phyloP scores from a whole-genome alignment of 2,888 invertebrate species.

The Eumacrocentrus americanus region DNA sequence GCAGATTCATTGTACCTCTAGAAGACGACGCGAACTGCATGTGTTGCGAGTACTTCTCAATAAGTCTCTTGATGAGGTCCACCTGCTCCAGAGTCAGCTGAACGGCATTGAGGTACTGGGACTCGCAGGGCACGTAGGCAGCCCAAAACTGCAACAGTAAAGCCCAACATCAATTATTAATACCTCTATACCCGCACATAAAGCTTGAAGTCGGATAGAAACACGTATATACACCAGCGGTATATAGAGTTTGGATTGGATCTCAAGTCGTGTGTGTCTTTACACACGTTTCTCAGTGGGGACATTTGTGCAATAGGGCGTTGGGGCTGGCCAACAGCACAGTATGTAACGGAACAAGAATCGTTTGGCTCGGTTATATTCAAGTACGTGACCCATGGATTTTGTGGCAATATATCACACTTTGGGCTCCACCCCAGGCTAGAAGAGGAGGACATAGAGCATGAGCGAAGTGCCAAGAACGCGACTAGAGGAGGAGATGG shows the following conservation, averaged over 20 bases:
- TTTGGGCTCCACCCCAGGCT: not conserved
- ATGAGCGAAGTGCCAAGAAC: slow-evolving; percentile 18
- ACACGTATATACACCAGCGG: not conserved
- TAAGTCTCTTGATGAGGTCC: slow-evolving; percentile 74
- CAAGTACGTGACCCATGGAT: slow-evolving; percentile 20
- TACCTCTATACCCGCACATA: too few relatives aligned
- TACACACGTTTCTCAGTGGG: too few relatives aligned
- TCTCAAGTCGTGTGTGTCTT: too few relatives aligned
- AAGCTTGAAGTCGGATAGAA: too few relatives aligned
- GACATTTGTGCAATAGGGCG: too few relatives aligned
- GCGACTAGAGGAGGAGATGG: not conserved
- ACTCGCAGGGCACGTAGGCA: slow-evolving; percentile 73
- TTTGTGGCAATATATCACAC: slow-evolving; percentile 15
- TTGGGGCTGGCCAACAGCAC: not conserved
- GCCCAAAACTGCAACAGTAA: slow-evolving; percentile 76
- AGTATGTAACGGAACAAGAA: slow-evolving; percentile 3
- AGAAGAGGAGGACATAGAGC: not conserved
- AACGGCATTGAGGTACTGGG: slow-evolving; percentile 75
- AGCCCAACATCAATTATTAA: too few relatives aligned
- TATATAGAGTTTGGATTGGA: not conserved
- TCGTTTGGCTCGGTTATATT: slow-evolving; percentile 19
- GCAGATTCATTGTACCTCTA: too few relatives aligned
- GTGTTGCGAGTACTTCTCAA: slow-evolving; percentile 71
- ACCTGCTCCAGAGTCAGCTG: slow-evolving; percentile 75
- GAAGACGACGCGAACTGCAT: slow-evolving; percentile 72